Conservation (phyloP, 2,797 vertebrate species). For the Allobates femoralis region DNA sequence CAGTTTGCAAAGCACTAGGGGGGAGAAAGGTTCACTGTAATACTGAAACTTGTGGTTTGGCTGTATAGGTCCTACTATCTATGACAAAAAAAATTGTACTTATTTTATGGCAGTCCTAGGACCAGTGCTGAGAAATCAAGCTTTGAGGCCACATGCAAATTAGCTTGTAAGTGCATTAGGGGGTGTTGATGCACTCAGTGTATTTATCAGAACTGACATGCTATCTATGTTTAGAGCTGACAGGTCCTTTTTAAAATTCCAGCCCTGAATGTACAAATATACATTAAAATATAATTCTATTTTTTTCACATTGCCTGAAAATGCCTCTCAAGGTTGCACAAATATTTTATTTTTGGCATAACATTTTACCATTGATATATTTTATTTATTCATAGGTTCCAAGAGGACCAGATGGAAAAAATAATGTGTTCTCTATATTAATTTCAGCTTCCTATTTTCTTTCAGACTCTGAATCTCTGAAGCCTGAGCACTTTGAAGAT, state of each 20-base stretch:
- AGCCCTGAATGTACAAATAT: not conserved
- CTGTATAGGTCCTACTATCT: too few relatives aligned
- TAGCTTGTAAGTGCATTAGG: too few relatives aligned
- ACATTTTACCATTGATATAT: not conserved
- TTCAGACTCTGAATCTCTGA: constrained; percentile 88
- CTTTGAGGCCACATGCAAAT: too few relatives aligned
- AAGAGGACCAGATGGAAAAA: not conserved
- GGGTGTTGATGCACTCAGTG: too few relatives aligned
- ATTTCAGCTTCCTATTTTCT: constrained; percentile 33
- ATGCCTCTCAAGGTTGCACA: not conserved
- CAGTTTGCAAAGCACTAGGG: too few relatives aligned
- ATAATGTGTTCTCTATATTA: not conserved
- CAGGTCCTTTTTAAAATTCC: not conserved
- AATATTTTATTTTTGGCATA: not conserved
- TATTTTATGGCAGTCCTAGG: too few relatives aligned
- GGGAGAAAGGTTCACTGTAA: too few relatives aligned
- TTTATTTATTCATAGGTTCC: not conserved
- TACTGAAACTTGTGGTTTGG: too few relatives aligned
- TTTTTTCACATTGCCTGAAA: not conserved
- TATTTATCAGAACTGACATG: not conserved
- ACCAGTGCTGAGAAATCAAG: too few relatives aligned
- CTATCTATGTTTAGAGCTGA: not conserved
- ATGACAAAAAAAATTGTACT: too few relatives aligned
- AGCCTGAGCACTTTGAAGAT: constrained; percentile 87
- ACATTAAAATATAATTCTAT: not conserved